These are phyloP conservation scores for Corapipo altera DNA, from an alignment of 2,113 vertebrate genomes.

Conservation along the genomic window DNA sequence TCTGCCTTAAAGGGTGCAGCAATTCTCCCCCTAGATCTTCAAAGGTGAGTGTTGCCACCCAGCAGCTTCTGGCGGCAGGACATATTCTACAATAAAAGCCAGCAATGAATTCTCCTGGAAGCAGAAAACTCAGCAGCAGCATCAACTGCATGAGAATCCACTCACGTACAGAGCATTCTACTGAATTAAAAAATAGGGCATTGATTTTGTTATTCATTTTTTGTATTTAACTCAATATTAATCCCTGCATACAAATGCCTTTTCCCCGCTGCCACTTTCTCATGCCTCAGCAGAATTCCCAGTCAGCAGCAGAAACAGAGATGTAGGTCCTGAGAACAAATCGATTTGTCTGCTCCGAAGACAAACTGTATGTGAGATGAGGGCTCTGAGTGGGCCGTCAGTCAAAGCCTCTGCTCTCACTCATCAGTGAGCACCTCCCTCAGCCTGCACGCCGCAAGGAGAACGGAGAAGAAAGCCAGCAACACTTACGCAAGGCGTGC, in stretches of 20 bases:
- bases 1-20: neutral
- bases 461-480: neutral
- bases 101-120: constrained; percentile 15
- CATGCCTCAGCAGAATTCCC: constrained; percentile 39
- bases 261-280: neutral
- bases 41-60: neutral
- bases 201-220: constrained; percentile 39
- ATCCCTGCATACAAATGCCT: constrained; percentile 1
- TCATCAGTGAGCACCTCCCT: neutral
- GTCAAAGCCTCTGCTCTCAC: neutral
- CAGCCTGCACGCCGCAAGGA: fast-evolving
- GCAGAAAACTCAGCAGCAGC: neutral
- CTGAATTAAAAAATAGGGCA: constrained; percentile 34
- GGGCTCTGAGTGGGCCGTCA: neutral
- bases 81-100: neutral
- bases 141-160: neutral
- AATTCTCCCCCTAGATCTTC: neutral
- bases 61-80: neutral
- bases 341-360: neutral
- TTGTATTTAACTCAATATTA: constrained; percentile 37
- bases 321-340: neutral
- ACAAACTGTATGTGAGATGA: neutral
- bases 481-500: constrained; percentile 95
- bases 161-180: neutral
- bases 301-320: constrained; percentile 9